Conservation (phyloP, 2,888 invertebrate species). For the Nephrotoma appendiculata region DNA sequence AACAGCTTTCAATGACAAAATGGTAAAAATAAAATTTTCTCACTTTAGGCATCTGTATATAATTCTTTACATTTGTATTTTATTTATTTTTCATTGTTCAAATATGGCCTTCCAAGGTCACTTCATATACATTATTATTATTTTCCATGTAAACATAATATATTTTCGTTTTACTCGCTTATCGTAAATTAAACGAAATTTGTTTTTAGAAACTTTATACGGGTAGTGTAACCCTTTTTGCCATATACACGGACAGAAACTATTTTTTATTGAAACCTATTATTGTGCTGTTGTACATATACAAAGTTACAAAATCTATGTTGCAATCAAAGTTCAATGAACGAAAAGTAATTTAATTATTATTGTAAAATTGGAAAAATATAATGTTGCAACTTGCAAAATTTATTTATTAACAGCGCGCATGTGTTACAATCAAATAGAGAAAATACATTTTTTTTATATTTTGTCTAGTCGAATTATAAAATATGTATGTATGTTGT, state of each 20-base stretch:
- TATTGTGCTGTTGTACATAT: neutral
- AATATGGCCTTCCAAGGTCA: constrained; percentile 1
- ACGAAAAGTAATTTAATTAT: neutral
- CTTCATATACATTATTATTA: neutral
- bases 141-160: neutral
- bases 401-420: neutral
- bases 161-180: neutral
- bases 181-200: neutral
- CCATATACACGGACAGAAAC: neutral
- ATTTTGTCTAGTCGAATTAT: neutral
- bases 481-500: neutral
- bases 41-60: neutral
- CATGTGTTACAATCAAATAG: neutral
- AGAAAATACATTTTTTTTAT: neutral
- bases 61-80: neutral
- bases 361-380: neutral
- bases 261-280: neutral
- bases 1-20: neutral
- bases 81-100: neutral
- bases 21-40: neutral
- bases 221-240: neutral
- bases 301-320: neutral
- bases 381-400: neutral
- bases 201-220: neutral
- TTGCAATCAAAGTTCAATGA: neutral